Evolutionary conservation across 2,888 invertebrate species (phyloP).

Genomic region (Ecliptopera silaceata): DNA sequence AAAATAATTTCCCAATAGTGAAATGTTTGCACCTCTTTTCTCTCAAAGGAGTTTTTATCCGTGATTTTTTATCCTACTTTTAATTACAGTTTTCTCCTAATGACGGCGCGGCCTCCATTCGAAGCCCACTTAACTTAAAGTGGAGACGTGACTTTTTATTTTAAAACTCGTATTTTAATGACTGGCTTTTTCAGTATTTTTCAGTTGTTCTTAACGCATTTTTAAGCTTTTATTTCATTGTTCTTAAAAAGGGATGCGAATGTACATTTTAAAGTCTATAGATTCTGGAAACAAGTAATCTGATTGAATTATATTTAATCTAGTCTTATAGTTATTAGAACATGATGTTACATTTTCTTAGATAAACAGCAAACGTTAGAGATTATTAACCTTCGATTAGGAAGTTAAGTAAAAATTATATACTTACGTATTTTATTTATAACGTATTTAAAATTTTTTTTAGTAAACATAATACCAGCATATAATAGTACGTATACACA

Average conservation of each 20-base stretch:
- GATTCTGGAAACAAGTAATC: too few species aligned
- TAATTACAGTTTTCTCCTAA: slow-evolving; percentile 77
- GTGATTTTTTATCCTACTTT: slow-evolving; percentile 72
- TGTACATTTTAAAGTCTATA: too few species aligned
- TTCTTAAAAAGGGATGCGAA: not conserved
- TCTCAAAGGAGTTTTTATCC: slow-evolving; percentile 44
- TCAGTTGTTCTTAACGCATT: slow-evolving; percentile 39
- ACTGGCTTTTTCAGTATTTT: slow-evolving; percentile 34
- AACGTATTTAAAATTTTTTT: too few species aligned
- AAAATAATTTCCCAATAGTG: slow-evolving; percentile 44
- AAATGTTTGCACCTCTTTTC: slow-evolving; percentile 41
- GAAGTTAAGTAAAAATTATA: too few species aligned
- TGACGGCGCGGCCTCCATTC: slow-evolving; percentile 67
- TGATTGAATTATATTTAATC: too few species aligned
- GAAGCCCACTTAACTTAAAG: slow-evolving; percentile 67
- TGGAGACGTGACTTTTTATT: slow-evolving; percentile 73
- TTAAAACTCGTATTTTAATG: slow-evolving; percentile 42
- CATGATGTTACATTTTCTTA: too few species aligned
- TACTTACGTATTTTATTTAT: too few species aligned
- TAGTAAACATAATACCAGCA: too few species aligned
- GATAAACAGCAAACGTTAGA: too few species aligned
- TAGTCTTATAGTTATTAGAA: too few species aligned
- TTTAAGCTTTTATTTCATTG: not conserved
- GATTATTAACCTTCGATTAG: too few species aligned
- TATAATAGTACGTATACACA: not conserved